A percentile compares a stretch with the other conserved stretches of the same genome.
These are phyloP conservation scores for Varanus komodoensis DNA, from an alignment of 2,113 vertebrate species.

Conservation along the genomic window DNA sequence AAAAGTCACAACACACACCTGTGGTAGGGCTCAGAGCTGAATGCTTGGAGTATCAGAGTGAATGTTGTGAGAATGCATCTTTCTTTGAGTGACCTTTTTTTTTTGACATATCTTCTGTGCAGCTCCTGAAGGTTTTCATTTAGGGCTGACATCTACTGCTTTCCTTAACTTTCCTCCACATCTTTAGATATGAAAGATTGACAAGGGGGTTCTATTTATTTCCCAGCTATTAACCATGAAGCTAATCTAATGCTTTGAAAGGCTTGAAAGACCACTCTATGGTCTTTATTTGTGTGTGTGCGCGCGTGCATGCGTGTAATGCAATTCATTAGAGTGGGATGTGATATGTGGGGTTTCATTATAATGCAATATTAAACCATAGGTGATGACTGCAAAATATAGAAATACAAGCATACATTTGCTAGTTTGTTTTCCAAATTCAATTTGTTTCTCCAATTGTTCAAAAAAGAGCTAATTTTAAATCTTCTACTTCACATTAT, in stretches of 20 bases:
- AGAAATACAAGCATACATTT: neutral
- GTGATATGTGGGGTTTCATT: conserved; percentile 7
- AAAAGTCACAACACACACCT: neutral
- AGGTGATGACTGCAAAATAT: neutral
- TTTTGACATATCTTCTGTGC: conserved; percentile 36
- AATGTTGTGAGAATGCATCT: neutral
- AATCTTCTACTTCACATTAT: neutral
- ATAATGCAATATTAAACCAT: neutral
- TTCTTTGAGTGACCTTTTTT: conserved; percentile 17
- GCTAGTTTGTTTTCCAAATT: neutral
- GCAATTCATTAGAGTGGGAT: conserved; percentile 42
- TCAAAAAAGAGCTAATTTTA: neutral
- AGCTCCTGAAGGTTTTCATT: conserved; percentile 11
- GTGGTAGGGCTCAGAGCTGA: neutral
- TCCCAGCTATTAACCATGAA: conserved; percentile 36
- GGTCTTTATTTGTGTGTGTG: conserved; percentile 29
- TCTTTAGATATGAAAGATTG: conserved; percentile 10
- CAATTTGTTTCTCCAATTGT: neutral
- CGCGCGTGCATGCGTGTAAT: neutral
- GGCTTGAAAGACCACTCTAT: conserved; percentile 36
- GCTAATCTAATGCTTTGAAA: conserved; percentile 47
- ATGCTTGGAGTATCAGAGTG: too few species aligned
- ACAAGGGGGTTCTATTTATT: conserved; percentile 4
- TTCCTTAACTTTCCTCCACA: conserved; percentile 30
- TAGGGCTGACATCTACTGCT: conserved; percentile 29